Evolutionary conservation across 2,888 invertebrate species (phyloP), one percentile per base, ranked within the genome.

Genomic region (Drosophila picticornis): DNA sequence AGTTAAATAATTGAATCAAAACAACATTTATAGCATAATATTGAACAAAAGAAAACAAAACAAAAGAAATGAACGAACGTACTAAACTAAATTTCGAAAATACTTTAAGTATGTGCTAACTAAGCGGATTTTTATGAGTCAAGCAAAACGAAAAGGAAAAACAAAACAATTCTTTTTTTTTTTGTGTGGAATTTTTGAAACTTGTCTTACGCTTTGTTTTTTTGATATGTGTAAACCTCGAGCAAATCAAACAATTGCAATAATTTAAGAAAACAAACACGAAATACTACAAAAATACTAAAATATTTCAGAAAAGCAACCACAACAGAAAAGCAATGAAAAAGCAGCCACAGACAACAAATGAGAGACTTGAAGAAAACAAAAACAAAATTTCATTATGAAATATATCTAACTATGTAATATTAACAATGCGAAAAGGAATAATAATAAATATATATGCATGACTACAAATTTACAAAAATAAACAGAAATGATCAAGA

Each of bases 391-490:
- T 56, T 79, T 75, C 64, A 82, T 63, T 71, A 82, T 58, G 58
- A 67, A 77, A 68, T 61, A 29, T 58, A 72, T 71, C 67, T 62
- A 80, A 68, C 63, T 73, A 74, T 64, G 52, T 31, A 73, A 62
- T 62, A 75, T 53, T 58, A 29, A 64, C 55, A 56, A 56, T 48
- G 65, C 59, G 48, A 58, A 55, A 32, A 56, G 48, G 58, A 60
- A 50, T 63, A 29, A 50, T 46, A 68, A 69, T 29, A 71, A 69
- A 71, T 53, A 69, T 78, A 72, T 72, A 76, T 74, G 69, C 67
- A 67, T 78, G 67, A 74, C 73, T 83, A 81, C 81, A 81, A 81
- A 81, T 81, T 81, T 81, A 81, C 83, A 83, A 77, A 50, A 67
- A 16, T 27, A 48, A 71, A 60, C 55, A 31, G 22, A 32, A 46